These are phyloP conservation scores for Phataginus tricuspis DNA, from an alignment of 2,797 vertebrate genomes.

Conservation along the genomic window DNA sequence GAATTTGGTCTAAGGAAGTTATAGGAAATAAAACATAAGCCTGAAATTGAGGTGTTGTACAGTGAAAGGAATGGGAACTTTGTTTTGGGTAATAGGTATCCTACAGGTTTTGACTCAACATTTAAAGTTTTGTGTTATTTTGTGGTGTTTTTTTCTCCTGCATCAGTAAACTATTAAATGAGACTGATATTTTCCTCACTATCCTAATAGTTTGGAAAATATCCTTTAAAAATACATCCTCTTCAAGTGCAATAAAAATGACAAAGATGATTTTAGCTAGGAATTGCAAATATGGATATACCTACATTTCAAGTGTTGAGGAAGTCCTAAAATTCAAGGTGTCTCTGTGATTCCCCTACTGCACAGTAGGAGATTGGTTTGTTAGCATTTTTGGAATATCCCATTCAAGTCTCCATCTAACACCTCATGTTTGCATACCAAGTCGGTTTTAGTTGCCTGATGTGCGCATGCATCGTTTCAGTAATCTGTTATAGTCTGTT, in stretches of 20 bases:
- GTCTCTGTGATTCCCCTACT: background rate
- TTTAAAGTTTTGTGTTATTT: slow-evolving; percentile 5
- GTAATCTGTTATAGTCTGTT: slow-evolving; percentile 83
- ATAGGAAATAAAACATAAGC: slow-evolving; percentile 19
- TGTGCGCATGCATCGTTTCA: slow-evolving; percentile 52
- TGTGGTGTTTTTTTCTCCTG: background rate
- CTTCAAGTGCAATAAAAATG: background rate
- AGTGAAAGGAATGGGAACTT: background rate
- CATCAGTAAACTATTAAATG: background rate
- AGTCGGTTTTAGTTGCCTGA: slow-evolving; percentile 56
- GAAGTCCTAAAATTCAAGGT: background rate
- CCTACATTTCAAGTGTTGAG: background rate
- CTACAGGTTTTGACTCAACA: background rate
- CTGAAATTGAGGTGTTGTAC: background rate
- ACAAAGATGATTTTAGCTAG: background rate
- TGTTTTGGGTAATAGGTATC: background rate
- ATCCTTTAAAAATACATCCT: background rate
- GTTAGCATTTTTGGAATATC: background rate
- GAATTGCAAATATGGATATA: background rate
- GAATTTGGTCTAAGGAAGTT: background rate
- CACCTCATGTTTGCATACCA: background rate
- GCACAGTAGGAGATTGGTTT: background rate
- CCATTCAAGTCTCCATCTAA: background rate
- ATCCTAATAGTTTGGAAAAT: slow-evolving; percentile 8
- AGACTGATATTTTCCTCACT: background rate